phyloP scores from a whole-genome alignment of 2,797 vertebrate genomes.

The Hephaestus fuliginosus region DNA sequence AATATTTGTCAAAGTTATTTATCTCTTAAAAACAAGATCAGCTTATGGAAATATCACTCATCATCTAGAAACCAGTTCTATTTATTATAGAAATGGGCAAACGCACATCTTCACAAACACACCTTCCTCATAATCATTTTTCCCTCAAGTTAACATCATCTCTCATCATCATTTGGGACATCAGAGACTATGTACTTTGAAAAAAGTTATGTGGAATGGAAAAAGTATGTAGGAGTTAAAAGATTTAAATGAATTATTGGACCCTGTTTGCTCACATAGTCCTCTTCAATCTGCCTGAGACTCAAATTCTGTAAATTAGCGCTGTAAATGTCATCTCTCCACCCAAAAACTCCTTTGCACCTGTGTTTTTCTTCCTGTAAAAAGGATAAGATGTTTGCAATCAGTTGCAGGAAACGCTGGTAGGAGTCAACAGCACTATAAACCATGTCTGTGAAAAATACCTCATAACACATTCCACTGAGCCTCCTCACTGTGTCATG shows the following conservation, averaged over 20 bases:
- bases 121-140: neutral
- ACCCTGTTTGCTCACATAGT: neutral
- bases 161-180: neutral
- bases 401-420: slow-evolving; percentile 35
- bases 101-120: neutral
- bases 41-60: slow-evolving; percentile 1
- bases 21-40: slow-evolving; percentile 20
- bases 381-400: slow-evolving; percentile 41
- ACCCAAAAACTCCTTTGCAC: slow-evolving; percentile 20
- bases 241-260: slow-evolving; percentile 16
- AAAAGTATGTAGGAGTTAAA: slow-evolving; percentile 8
- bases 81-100: slow-evolving; percentile 1
- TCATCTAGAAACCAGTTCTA: neutral
- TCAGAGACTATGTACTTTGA: neutral
- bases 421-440: slow-evolving; percentile 43
- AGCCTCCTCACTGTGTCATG: slow-evolving; percentile 27
- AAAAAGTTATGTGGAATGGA: slow-evolving; percentile 11
- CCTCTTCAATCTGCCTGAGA: slow-evolving; percentile 1
- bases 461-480: slow-evolving; percentile 51
- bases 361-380: slow-evolving; percentile 20
- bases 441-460: slow-evolving; percentile 54
- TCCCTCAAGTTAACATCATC: neutral
- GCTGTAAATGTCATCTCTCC: neutral
- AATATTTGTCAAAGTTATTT: slow-evolving; percentile 6
- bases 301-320: slow-evolving; percentile 9